phyloP scores from a whole-genome alignment of 2,113 vertebrate species.

The Tichodroma muraria region DNA sequence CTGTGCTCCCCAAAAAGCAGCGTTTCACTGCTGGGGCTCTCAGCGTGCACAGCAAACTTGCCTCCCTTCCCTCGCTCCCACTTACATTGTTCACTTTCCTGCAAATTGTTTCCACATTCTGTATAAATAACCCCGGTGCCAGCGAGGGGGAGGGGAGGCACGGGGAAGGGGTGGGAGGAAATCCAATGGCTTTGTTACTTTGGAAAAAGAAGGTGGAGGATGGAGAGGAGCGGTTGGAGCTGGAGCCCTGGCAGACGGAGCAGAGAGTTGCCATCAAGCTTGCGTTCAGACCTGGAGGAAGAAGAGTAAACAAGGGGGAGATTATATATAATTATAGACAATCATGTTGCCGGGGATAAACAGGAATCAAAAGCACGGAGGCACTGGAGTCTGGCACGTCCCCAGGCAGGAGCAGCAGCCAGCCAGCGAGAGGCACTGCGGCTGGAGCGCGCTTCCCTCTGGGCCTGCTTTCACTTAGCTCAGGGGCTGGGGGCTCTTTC shows the following conservation, averaged over 20 bases:
- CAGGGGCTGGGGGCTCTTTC: not conserved
- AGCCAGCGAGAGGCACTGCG: not conserved
- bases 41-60: not conserved
- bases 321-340: conserved; percentile 78
- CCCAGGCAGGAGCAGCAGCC: conserved; percentile 55
- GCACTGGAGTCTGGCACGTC: conserved; percentile 59
- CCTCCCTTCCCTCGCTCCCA: not conserved
- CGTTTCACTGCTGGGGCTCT: not conserved
- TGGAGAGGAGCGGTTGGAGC: not conserved
- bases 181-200: conserved; percentile 28
- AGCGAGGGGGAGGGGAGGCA: conserved; percentile 18
- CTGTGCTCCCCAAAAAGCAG: not conserved
- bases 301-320: conserved; percentile 70
- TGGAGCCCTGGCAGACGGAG: not conserved
- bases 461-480: conserved; percentile 52
- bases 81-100: conserved; percentile 19
- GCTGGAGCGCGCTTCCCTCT: not conserved
- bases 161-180: not conserved
- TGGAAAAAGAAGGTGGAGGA: conserved; percentile 23
- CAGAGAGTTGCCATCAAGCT: conserved; percentile 32
- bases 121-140: conserved; percentile 39
- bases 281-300: conserved; percentile 55
- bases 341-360: conserved; percentile 68
- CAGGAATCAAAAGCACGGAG: conserved; percentile 70
- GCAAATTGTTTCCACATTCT: conserved; percentile 60